These are phyloP conservation scores for Scaptomyza parva DNA, from an alignment of 2,888 invertebrate species.

Conservation along the genomic window DNA sequence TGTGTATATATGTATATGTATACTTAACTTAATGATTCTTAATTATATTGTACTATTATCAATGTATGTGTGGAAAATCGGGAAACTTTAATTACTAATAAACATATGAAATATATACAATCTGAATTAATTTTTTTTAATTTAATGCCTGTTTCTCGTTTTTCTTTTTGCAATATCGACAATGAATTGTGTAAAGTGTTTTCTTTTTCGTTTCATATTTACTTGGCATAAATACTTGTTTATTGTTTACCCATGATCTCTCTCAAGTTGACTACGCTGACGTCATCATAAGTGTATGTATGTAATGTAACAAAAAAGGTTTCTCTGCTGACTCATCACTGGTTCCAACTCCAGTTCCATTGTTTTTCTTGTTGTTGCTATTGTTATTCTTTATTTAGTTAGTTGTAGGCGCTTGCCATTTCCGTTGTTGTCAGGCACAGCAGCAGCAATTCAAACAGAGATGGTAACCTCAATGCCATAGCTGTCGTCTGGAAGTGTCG, in stretches of 20 bases:
- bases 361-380: slow-evolving; percentile 25
- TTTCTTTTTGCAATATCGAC: neutral
- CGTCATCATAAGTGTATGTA: slow-evolving; percentile 40
- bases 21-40: slow-evolving; percentile 46
- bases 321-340: slow-evolving; percentile 44
- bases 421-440: slow-evolving; percentile 54
- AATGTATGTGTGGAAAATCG: slow-evolving; percentile 38
- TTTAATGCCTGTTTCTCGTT: neutral
- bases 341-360: slow-evolving; percentile 1
- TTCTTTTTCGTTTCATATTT: slow-evolving; percentile 21
- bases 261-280: slow-evolving; percentile 26
- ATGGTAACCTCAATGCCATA: slow-evolving; percentile 55
- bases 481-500: slow-evolving; percentile 47
- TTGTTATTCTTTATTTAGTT: slow-evolving; percentile 32
- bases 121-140: slow-evolving; percentile 22
- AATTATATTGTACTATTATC: slow-evolving; percentile 21
- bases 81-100: slow-evolving; percentile 59
- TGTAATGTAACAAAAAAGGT: slow-evolving; percentile 44
- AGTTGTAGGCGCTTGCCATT: slow-evolving; percentile 24
- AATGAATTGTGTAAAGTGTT: slow-evolving; percentile 8
- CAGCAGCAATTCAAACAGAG: slow-evolving; percentile 60
- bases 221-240: slow-evolving; percentile 17
- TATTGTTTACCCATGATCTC: slow-evolving; percentile 37
- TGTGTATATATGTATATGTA: slow-evolving; percentile 54
- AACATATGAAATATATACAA: slow-evolving; percentile 63